Evolutionary conservation across 2,888 invertebrate species (phyloP).

Genomic region (Lumbricus terrestris): DNA sequence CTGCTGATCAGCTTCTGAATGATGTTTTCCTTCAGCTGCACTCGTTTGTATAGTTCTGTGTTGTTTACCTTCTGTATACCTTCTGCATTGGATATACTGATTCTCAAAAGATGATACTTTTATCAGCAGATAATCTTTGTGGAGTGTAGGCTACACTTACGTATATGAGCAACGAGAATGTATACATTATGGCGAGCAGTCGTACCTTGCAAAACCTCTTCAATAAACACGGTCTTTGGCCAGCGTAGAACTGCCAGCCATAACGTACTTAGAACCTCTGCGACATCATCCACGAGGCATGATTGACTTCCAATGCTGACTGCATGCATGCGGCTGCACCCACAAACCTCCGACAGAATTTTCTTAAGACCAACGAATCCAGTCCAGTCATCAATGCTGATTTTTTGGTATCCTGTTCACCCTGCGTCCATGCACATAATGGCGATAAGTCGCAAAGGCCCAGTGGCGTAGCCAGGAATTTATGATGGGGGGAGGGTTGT

Average conservation of each 20-base stretch:
- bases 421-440: neutral
- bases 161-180: neutral
- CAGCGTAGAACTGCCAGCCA: slow-evolving; percentile 7
- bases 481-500: no score
- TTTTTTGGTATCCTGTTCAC: no score
- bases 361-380: neutral
- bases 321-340: no score
- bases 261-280: neutral
- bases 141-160: neutral
- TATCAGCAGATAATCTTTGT: neutral
- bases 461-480: no score
- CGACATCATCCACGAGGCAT: neutral
- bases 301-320: no score
- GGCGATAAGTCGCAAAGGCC: no score
- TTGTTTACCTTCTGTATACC: no score
- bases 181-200: slow-evolving; percentile 10
- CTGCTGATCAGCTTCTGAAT: no score
- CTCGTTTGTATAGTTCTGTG: no score
- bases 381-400: neutral
- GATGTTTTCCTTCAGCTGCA: no score
- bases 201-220: slow-evolving; percentile 15
- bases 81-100: no score
- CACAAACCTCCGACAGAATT: neutral
- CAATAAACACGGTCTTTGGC: neutral
- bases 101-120: neutral